Conservation (phyloP, 2,797 vertebrate genomes). For the Chloroceryle inda region DNA sequence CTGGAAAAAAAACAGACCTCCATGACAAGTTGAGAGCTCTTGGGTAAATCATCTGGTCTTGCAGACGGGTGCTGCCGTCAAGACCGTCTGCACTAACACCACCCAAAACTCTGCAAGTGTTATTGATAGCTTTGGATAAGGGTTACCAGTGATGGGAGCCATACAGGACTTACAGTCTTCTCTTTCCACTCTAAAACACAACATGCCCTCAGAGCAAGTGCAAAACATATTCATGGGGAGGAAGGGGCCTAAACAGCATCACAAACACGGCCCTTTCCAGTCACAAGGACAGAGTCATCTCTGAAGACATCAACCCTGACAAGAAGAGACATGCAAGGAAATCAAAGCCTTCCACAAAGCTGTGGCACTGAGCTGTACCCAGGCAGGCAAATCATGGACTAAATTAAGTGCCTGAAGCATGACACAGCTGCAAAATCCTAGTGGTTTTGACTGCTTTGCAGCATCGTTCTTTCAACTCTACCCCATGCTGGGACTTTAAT, state of each 20-base stretch:
- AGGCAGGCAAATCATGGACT: not conserved
- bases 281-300: not conserved
- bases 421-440: slow-evolving; percentile 12
- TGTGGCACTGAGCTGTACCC: not conserved
- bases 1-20: not conserved
- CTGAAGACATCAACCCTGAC: not conserved
- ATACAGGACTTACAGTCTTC: not conserved
- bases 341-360: not conserved
- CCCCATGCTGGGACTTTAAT: slow-evolving; percentile 37
- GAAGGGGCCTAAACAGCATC: not conserved
- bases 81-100: not conserved
- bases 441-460: slow-evolving; percentile 1
- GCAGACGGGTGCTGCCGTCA: not conserved
- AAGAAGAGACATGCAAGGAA: not conserved
- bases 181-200: not conserved
- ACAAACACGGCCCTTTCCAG: not conserved
- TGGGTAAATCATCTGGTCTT: not conserved
- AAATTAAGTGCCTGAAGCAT: slow-evolving; percentile 26
- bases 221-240: not conserved
- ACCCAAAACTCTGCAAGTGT: not conserved
- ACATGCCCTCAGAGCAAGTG: not conserved
- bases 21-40: not conserved
- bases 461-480: not conserved
- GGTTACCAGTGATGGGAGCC: not conserved
- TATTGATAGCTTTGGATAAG: not conserved